phyloP scores from a whole-genome alignment of 2,888 invertebrate genomes.

The Halocaridina rubra region DNA sequence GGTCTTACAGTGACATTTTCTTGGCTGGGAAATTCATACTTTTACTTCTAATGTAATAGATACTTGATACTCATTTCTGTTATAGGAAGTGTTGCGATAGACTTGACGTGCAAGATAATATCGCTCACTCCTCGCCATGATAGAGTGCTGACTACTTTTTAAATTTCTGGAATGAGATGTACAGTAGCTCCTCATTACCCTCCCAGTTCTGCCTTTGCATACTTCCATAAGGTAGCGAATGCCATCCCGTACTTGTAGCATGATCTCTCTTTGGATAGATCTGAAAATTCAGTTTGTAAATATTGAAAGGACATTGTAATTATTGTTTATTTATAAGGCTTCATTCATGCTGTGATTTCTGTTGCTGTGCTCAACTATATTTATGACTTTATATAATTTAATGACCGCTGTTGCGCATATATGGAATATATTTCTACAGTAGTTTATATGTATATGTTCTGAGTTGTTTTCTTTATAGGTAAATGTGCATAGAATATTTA shows the following conservation, averaged over 20 bases:
- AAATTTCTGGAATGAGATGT: too few relatives aligned
- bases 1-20: too few relatives aligned
- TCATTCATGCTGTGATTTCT: slow-evolving; percentile 18
- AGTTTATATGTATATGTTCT: neutral
- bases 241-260: slow-evolving; percentile 22
- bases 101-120: too few relatives aligned
- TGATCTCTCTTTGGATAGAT: slow-evolving; percentile 2
- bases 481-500: too few relatives aligned
- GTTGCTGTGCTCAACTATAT: slow-evolving; percentile 34
- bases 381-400: slow-evolving; percentile 1
- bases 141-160: too few relatives aligned
- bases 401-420: too few relatives aligned
- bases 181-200: neutral
- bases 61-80: too few relatives aligned
- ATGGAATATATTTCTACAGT: too few relatives aligned
- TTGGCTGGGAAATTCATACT: too few relatives aligned
- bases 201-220: slow-evolving; percentile 28
- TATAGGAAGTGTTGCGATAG: too few relatives aligned
- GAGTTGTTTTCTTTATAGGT: neutral
- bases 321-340: slow-evolving; percentile 15
- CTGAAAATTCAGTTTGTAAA: neutral
- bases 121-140: too few relatives aligned
- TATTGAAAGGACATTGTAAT: slow-evolving; percentile 15
- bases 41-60: too few relatives aligned
- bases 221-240: slow-evolving; percentile 35